phyloP scores from a whole-genome alignment of 2,113 vertebrate genomes.

The Laticauda laticaudata region DNA sequence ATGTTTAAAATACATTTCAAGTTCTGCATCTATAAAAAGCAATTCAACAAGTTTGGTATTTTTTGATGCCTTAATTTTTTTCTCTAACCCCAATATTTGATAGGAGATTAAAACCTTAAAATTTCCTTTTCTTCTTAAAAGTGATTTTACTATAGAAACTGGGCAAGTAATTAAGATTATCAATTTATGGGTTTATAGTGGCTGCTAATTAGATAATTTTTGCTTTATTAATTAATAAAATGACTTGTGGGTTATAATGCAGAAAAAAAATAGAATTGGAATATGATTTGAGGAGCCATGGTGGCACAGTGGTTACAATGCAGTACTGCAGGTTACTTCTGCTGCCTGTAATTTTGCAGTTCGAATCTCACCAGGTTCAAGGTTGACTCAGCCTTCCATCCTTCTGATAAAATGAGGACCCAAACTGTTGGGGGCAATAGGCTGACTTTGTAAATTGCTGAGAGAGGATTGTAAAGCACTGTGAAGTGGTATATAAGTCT shows the following conservation, averaged over 20 bases:
- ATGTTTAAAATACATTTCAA: constrained; percentile 43
- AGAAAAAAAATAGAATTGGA: not conserved
- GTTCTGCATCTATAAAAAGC: constrained; percentile 43
- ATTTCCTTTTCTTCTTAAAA: constrained; percentile 24
- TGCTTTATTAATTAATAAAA: constrained; percentile 1
- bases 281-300: not conserved
- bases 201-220: constrained; percentile 44
- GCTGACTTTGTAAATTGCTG: no score
- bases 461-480: no score
- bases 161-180: constrained; percentile 48
- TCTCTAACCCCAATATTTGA: constrained; percentile 49
- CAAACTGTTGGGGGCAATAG: no score
- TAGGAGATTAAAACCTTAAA: constrained; percentile 57
- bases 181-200: constrained; percentile 27
- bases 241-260: not conserved
- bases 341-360: no score
- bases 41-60: constrained; percentile 39
- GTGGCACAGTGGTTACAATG: no score
- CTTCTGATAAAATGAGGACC: no score
- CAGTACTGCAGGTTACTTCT: no score
- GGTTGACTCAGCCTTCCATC: no score
- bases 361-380: no score
- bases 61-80: constrained; percentile 46
- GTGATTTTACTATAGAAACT: constrained; percentile 1
- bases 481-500: no score